A percentile compares a stretch with the other conserved stretches of the same genome.
phyloP scores from a whole-genome alignment of 2,888 invertebrate genomes.

The Tetropium fuscum region DNA sequence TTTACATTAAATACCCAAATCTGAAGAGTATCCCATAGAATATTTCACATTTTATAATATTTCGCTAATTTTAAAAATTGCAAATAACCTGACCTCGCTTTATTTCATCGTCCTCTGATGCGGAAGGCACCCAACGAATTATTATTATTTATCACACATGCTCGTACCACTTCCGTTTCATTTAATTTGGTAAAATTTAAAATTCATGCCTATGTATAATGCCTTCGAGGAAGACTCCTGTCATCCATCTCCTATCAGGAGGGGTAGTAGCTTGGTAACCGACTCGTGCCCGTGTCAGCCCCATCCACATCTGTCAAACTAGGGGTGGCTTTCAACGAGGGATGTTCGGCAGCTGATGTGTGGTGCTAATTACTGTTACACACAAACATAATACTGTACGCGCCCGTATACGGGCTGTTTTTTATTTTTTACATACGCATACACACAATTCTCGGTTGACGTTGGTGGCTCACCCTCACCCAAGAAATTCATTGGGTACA shows the following conservation, averaged over 20 bases:
- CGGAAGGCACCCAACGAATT: no score
- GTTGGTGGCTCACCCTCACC: no score
- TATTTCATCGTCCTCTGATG: no score
- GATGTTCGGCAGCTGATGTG: slow-evolving; percentile 54
- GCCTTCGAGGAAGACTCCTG: slow-evolving; percentile 25
- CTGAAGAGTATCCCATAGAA: no score
- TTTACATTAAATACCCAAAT: no score
- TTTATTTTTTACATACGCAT: no score
- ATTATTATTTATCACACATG: slow-evolving; percentile 24
- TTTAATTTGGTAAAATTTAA: slow-evolving; percentile 35
- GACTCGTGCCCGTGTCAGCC: slow-evolving; percentile 37
- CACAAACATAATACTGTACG: slow-evolving; percentile 42
- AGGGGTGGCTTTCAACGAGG: slow-evolving; percentile 44
- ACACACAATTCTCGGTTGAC: no score
- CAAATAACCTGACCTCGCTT: no score
- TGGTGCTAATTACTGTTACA: slow-evolving; percentile 51
- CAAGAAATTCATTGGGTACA: no score
- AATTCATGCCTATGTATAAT: slow-evolving; percentile 35
- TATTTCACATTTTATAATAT: no score
- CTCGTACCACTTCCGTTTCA: slow-evolving; percentile 35
- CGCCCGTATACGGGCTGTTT: not conserved
- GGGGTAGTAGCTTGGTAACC: slow-evolving; percentile 10
- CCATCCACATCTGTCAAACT: slow-evolving; percentile 51
- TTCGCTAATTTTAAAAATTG: no score
- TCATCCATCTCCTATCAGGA: slow-evolving; percentile 12